Evolutionary conservation across 2,113 vertebrate genomes (phyloP).

Genomic region (Coturnix japonica): DNA sequence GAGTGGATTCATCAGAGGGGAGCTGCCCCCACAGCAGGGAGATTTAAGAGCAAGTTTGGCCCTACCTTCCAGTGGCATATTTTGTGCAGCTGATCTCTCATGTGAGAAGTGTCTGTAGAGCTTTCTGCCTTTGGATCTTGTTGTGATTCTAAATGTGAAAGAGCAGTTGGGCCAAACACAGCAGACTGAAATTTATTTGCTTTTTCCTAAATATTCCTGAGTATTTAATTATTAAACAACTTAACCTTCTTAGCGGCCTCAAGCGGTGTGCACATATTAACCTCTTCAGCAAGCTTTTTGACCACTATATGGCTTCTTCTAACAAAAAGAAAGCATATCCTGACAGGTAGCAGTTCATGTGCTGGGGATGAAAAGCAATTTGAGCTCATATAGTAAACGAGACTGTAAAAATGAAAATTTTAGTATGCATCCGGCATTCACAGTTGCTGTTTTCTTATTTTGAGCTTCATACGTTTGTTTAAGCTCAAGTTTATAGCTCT

Average conservation of each 20-base stretch:
- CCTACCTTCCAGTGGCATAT: background rate
- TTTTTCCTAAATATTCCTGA: background rate
- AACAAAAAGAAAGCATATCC: background rate
- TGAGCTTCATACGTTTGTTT: background rate
- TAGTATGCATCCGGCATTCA: background rate
- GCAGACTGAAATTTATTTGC: background rate
- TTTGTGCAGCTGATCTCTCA: background rate
- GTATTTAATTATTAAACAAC: background rate
- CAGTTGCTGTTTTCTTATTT: background rate
- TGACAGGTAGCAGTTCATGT: background rate
- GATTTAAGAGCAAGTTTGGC: background rate
- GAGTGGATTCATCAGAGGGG: background rate
- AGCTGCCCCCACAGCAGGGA: background rate
- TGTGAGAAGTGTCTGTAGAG: background rate
- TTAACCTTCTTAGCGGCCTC: background rate
- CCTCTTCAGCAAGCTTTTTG: background rate
- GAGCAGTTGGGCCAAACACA: background rate
- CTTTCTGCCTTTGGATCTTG: background rate
- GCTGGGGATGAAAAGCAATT: background rate
- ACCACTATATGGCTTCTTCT: background rate
- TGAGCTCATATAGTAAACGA: background rate
- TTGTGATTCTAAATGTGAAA: background rate
- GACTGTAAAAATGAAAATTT: background rate
- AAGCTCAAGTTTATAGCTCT: background rate
- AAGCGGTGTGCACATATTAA: background rate